Conservation (phyloP, 2,888 invertebrate species). For the Acrobasis repandana region DNA sequence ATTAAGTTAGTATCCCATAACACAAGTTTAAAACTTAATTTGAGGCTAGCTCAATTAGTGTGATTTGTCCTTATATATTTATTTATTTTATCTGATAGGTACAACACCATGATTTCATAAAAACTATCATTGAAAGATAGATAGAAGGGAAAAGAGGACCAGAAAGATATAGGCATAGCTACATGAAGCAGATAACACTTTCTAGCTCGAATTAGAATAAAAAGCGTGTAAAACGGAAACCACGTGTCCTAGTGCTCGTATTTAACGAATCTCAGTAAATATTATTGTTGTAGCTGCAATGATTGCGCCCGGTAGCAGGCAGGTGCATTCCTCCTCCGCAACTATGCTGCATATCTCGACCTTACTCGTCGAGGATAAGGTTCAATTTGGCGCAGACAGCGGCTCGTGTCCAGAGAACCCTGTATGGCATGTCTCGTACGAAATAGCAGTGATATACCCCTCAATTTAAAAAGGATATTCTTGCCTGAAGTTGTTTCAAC, state of each 20-base stretch:
- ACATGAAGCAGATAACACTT: too few species aligned
- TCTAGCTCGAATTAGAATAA: not conserved
- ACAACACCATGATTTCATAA: too few species aligned
- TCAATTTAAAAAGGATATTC: constrained; percentile 42
- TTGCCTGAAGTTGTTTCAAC: constrained; percentile 22
- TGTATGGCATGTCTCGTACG: constrained; percentile 71
- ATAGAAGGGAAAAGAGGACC: too few species aligned
- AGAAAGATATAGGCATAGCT: too few species aligned
- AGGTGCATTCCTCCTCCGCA: constrained; percentile 61
- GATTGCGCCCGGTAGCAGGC: constrained; percentile 62
- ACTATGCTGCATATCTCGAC: constrained; percentile 40
- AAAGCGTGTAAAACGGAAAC: constrained; percentile 17
- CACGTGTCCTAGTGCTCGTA: constrained; percentile 43
- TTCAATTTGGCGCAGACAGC: constrained; percentile 52
- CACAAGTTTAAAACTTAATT: too few species aligned
- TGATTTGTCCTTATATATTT: too few species aligned
- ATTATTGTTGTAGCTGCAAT: constrained; percentile 53
- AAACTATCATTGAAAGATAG: too few species aligned
- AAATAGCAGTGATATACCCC: constrained; percentile 60
- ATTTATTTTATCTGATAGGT: too few species aligned
- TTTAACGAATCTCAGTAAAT: constrained; percentile 53
- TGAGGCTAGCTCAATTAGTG: too few species aligned
- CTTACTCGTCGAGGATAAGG: constrained; percentile 54
- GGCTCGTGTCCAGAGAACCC: constrained; percentile 72
- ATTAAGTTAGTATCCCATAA: too few species aligned